Evolutionary conservation across 2,797 vertebrate genomes (phyloP), one percentile per base, ranked within the genome.

Genomic region (Pipistrellus pipistrellus): DNA sequence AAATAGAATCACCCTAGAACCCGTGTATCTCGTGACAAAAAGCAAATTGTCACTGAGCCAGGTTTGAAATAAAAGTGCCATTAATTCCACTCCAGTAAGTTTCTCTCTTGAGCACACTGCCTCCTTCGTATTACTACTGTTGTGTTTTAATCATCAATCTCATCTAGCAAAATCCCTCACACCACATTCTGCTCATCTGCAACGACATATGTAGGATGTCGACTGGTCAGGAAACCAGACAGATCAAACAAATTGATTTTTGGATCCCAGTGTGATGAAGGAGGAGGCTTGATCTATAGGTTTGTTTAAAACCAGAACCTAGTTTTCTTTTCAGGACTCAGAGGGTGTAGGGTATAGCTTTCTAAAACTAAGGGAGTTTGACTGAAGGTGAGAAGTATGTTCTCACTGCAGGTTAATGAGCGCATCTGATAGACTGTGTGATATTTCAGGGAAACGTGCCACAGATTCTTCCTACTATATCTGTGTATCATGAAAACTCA

Each of bases 401-500:
- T 78, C 10, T 66, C 62, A 84, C 27, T 78, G 18, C 14, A 85
- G 20, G 11, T 62, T 41, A 71, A 12, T 46, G 27, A 48, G 21
- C 48, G 1, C 6, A 44, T 62, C 32, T 69, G n/a, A 6, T 48
- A 76, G 38, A 73, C 9, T 15, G 41, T 46, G 13, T 6, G 68
- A 27, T 68, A 35, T 88, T 91, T 95, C 27, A 71, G 59, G 32
- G 10, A 85, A 92, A 85, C 1, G 25, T 71, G 25, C 21, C 69
- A 87, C 8, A 55, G 44, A 41, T 80, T 78, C 11, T 81, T 91
- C 30, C 38, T 30, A 25, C 8, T 18, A 73, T 83, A 38, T 76
- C 78, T 83, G 20, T 84, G 30, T 94, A 85, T 76, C 10, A 53
- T 69, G 41, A 84, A 84, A 53, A 84, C 68, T 85, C 20, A 84